A percentile compares a stretch with the other conserved stretches of the same genome.
These are phyloP conservation scores for Petrolisthes manimaculis DNA, from an alignment of 2,888 invertebrate genomes.

Conservation along the genomic window DNA sequence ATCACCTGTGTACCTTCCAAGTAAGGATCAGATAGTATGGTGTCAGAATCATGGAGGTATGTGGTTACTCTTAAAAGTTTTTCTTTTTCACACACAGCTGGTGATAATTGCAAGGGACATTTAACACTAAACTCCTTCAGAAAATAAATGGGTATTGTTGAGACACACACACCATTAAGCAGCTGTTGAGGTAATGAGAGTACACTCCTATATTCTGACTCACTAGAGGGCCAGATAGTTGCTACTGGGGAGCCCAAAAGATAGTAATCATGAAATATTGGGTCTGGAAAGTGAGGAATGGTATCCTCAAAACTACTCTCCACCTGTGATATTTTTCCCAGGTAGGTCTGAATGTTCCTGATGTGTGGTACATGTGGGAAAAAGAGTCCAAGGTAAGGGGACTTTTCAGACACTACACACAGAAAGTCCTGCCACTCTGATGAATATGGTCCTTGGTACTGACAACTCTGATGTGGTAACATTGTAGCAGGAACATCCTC, in stretches of 20 bases:
- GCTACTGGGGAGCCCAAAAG: slow-evolving; percentile 19
- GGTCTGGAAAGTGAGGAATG: not conserved
- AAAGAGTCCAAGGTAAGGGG: slow-evolving; percentile 49
- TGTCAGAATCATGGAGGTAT: slow-evolving; percentile 35
- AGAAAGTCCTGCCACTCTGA: slow-evolving; percentile 45
- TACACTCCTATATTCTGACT: not conserved
- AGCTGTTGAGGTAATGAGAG: slow-evolving; percentile 45
- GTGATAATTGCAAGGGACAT: slow-evolving; percentile 24
- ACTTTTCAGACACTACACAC: slow-evolving; percentile 37
- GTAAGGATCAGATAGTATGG: not conserved
- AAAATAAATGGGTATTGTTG: slow-evolving; percentile 42
- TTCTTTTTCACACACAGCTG: slow-evolving; percentile 23
- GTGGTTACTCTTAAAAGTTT: slow-evolving; percentile 13
- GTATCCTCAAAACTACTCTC: slow-evolving; percentile 34
- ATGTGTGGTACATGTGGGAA: slow-evolving; percentile 23
- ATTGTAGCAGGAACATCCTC: no score
- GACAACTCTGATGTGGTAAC: slow-evolving; percentile 20
- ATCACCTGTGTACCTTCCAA: slow-evolving; percentile 18
- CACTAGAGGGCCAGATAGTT: not conserved
- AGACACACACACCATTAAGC: slow-evolving; percentile 38
- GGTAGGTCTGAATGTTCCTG: slow-evolving; percentile 22
- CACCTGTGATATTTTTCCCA: not conserved
- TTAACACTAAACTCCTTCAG: slow-evolving; percentile 36
- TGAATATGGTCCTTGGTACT: slow-evolving; percentile 46
- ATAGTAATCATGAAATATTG: slow-evolving; percentile 25